Percentiles rank a stretch among this genome's conserved stretches.
Conservation (phyloP, 2,888 invertebrate genomes). For the Ypsolopha sequella region DNA sequence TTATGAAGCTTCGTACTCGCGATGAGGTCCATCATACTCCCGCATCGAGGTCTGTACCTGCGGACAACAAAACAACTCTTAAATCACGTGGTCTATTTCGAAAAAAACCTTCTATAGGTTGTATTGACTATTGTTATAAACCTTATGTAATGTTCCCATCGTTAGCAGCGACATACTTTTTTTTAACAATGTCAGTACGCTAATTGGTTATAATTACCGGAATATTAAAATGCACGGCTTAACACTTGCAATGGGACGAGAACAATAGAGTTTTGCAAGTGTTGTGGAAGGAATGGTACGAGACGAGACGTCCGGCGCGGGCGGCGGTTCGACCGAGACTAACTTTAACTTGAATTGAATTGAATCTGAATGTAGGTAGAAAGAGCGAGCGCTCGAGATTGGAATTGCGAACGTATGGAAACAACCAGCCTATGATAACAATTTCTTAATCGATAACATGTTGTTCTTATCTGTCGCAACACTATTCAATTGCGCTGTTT, state of each 20-base stretch:
- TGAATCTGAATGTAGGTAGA: too few species aligned
- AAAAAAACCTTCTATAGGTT: background rate
- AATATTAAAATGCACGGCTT: too few species aligned
- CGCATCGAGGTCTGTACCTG: constrained; percentile 38
- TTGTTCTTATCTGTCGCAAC: constrained; percentile 29
- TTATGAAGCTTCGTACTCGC: constrained; percentile 17
- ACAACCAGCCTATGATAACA: constrained; percentile 25
- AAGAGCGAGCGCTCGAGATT: background rate
- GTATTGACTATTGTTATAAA: too few species aligned
- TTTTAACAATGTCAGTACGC: too few species aligned
- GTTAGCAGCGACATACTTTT: too few species aligned
- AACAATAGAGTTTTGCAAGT: background rate
- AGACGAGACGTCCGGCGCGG: constrained; percentile 25
- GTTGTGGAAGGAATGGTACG: background rate
- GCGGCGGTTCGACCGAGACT: constrained; percentile 33
- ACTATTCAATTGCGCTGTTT: constrained; percentile 10
- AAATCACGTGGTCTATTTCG: constrained; percentile 8
- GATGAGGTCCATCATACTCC: constrained; percentile 34
- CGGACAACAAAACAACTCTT: constrained; percentile 21
- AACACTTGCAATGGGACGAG: background rate
- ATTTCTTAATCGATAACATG: constrained; percentile 44
- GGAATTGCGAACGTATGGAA: constrained; percentile 2
- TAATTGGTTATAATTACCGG: too few species aligned
- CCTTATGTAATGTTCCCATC: too few species aligned
- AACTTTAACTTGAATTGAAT: constrained; percentile 2